phyloP scores from a whole-genome alignment of 2,797 vertebrate species.

The Melopsittacus undulatus region DNA sequence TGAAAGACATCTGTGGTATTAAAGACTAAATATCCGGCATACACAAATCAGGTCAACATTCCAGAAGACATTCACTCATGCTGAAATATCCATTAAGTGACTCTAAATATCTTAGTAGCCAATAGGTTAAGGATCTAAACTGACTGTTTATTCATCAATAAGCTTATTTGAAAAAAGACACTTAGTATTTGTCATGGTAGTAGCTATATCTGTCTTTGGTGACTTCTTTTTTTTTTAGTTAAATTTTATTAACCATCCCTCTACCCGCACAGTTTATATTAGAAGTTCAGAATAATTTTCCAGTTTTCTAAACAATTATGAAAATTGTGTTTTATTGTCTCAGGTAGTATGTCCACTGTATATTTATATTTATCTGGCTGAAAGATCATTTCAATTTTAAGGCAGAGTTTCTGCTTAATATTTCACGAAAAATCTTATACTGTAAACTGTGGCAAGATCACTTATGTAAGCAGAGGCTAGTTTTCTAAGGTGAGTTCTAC shows the following conservation, averaged over 20 bases:
- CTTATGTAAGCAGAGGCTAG: not conserved
- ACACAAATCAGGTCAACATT: not conserved
- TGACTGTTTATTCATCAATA: too few relatives aligned
- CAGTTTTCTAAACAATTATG: not conserved
- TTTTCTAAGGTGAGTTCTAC: not conserved
- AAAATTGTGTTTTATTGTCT: not conserved
- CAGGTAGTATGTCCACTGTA: not conserved
- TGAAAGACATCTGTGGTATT: not conserved
- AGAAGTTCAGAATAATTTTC: not conserved
- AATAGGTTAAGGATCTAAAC: not conserved
- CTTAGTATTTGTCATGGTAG: not conserved
- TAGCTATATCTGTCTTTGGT: not conserved
- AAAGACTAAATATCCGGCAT: not conserved
- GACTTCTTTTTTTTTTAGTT: not conserved
- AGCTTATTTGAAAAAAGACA: not conserved
- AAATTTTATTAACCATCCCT: not conserved
- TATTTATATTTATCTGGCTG: not conserved
- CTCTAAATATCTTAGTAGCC: not conserved
- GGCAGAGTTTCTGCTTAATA: not conserved
- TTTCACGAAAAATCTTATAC: not conserved
- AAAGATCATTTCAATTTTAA: not conserved
- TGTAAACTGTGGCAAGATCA: not conserved
- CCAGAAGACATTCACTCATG: not conserved
- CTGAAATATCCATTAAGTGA: not conserved
- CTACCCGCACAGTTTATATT: accelerated